Conservation (phyloP, 2,888 invertebrate genomes). For the Dendrolimus pini region DNA sequence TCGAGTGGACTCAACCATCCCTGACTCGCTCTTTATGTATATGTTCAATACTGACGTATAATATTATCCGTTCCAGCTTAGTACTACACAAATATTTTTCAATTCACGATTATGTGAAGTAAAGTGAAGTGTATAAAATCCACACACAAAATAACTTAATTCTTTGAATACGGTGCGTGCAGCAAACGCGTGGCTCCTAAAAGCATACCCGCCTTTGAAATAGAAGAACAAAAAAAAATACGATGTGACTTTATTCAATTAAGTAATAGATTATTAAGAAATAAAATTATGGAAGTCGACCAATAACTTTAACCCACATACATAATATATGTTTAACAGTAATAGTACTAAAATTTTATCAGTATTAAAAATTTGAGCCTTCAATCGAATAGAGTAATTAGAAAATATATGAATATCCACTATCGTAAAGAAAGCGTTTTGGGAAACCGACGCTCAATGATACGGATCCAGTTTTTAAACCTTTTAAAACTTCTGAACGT, state of each 20-base stretch:
- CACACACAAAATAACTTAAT: too few species aligned
- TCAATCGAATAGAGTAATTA: not conserved
- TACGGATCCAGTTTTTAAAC: not conserved
- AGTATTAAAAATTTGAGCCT: too few species aligned
- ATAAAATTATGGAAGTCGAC: slow-evolving; percentile 13
- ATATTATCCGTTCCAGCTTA: too few species aligned
- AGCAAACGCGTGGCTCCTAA: not conserved
- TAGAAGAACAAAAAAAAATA: not conserved
- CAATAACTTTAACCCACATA: slow-evolving; percentile 8
- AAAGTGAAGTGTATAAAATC: too few species aligned
- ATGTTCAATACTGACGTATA: too few species aligned
- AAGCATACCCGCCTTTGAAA: not conserved
- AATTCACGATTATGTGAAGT: too few species aligned
- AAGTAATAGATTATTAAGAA: slow-evolving; percentile 17
- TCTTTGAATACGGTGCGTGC: too few species aligned
- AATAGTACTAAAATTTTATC: too few species aligned
- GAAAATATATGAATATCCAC: not conserved
- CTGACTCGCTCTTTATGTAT: too few species aligned
- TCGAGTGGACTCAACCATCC: too few species aligned
- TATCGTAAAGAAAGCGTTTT: not conserved
- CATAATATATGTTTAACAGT: slow-evolving; percentile 1
- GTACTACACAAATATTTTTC: too few species aligned
- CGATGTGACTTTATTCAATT: slow-evolving; percentile 9
- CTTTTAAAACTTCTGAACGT: not conserved
- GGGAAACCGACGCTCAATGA: not conserved